phyloP scores from a whole-genome alignment of 2,888 invertebrate species.

The Papilio demoleus region DNA sequence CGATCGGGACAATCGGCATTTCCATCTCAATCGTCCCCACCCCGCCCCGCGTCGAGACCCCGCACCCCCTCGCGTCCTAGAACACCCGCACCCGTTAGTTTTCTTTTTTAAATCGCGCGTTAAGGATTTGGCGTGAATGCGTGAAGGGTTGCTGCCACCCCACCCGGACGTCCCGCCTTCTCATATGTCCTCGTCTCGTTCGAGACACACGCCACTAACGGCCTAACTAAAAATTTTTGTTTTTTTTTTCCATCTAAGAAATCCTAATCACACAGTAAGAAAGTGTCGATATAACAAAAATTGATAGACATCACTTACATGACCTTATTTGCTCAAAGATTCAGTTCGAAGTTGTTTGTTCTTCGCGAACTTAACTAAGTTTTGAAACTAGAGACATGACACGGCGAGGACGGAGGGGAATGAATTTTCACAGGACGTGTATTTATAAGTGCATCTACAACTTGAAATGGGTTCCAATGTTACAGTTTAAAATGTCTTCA shows the following conservation, averaged over 20 bases:
- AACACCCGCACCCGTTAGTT: constrained; percentile 71
- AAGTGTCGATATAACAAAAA: constrained; percentile 13
- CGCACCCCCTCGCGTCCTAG: constrained; percentile 51
- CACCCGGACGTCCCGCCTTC: constrained; percentile 60
- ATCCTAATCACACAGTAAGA: not conserved
- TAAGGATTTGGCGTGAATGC: constrained; percentile 81
- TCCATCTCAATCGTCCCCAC: constrained; percentile 73
- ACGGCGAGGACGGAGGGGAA: not conserved
- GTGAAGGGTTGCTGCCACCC: constrained; percentile 75
- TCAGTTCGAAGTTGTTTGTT: constrained; percentile 42
- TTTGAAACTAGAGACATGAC: constrained; percentile 4
- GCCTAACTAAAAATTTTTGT: constrained; percentile 39
- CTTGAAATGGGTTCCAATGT: constrained; percentile 30
- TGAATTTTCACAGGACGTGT: not conserved
- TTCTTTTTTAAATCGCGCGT: constrained; percentile 83
- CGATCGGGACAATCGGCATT: constrained; percentile 76
- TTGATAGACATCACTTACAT: constrained; percentile 32
- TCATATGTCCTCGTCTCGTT: constrained; percentile 70
- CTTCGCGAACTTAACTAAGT: constrained; percentile 32
- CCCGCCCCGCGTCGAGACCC: constrained; percentile 57
- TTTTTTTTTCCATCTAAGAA: constrained; percentile 10
- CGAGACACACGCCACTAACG: constrained; percentile 45
- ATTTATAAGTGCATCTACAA: constrained; percentile 26
- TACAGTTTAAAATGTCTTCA: constrained; percentile 68
- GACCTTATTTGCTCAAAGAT: constrained; percentile 20